Evolutionary conservation across 2,888 invertebrate genomes (phyloP), one percentile per base, ranked within the genome.

Genomic region (Galeruca laticollis): DNA sequence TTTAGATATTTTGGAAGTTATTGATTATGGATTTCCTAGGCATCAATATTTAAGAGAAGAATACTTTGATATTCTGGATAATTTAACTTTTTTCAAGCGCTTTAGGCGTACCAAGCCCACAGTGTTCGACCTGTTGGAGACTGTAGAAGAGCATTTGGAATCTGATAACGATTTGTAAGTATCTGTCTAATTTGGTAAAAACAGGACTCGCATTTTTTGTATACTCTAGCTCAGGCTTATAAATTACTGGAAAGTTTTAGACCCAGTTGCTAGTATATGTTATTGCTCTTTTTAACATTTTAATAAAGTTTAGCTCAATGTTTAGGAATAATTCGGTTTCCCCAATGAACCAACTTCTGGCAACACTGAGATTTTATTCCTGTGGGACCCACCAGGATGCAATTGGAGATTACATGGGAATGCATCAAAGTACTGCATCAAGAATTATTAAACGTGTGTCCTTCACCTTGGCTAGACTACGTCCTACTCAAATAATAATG

Each of bases 361-460:
- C 43, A 15, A 13, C 10, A 9, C 35, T 40, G 11, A 11, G 47
- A 40, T 37, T 60, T 13, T 60, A 60, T 60, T 9, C 57, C 3
- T 20, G 43, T 60, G 60, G 40, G 9, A 40, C 11, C 9, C 60
- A 60, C 35, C 43, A 60, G 35, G 35, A 33, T 21, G n/a, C n/a
- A n/a, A n/a, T n/a, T n/a, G n/a, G n/a, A n/a, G n/a, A n/a, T n/a
- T n/a, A n/a, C n/a, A n/a, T 60, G 40, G 40, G 40, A 43, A 60
- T 43, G 60, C 40, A 60, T 13, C 60, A 60, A 60, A 60, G 9
- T 18, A 18, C 20, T 20, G 35, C 18, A 15, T 60, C 43, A 40
- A 60, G 43, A 10, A 40, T 43, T 40, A 60, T 60, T 8, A 60
- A 43, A 21, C 33, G 40, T 13, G 60, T 60, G 37, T 60, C 43